Evolutionary conservation across 2,888 invertebrate species (phyloP).

Genomic region (Miltochrista miniata): DNA sequence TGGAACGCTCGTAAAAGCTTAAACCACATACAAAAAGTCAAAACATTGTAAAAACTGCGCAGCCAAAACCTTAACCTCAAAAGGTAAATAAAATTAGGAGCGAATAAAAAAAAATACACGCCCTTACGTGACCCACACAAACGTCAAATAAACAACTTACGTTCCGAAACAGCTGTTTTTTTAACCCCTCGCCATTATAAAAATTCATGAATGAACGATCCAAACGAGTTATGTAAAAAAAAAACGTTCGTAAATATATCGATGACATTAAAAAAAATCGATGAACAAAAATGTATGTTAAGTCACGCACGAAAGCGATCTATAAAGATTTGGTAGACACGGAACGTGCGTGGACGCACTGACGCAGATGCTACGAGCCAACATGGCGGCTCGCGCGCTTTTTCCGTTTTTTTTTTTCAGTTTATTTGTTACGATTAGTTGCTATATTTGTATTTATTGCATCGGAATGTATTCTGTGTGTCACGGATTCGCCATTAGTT

Average conservation of each 20-base stretch:
- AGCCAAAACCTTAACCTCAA: too few species aligned
- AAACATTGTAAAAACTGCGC: too few species aligned
- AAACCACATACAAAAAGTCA: too few species aligned
- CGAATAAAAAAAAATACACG: too few species aligned
- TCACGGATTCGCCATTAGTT: conserved; percentile 75
- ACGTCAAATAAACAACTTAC: conserved; percentile 1
- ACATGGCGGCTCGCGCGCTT: conserved; percentile 48
- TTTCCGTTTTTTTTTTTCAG: conserved; percentile 57
- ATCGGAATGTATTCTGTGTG: conserved; percentile 66
- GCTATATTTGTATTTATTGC: conserved; percentile 81
- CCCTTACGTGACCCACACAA: not conserved
- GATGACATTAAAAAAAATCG: conserved; percentile 28
- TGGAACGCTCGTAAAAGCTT: too few species aligned
- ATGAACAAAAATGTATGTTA: conserved; percentile 44
- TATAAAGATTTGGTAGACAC: conserved; percentile 68
- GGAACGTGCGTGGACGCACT: conserved; percentile 64
- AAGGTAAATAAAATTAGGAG: too few species aligned
- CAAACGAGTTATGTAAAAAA: conserved; percentile 32
- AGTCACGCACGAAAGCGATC: conserved; percentile 80
- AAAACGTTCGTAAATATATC: conserved; percentile 36
- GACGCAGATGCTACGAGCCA: conserved; percentile 42
- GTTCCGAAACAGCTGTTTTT: conserved; percentile 27
- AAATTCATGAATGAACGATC: conserved; percentile 29
- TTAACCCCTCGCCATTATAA: conserved; percentile 18
- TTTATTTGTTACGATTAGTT: conserved; percentile 71